Conservation (phyloP, 2,888 invertebrate genomes). For the Auanema freiburgensis region DNA sequence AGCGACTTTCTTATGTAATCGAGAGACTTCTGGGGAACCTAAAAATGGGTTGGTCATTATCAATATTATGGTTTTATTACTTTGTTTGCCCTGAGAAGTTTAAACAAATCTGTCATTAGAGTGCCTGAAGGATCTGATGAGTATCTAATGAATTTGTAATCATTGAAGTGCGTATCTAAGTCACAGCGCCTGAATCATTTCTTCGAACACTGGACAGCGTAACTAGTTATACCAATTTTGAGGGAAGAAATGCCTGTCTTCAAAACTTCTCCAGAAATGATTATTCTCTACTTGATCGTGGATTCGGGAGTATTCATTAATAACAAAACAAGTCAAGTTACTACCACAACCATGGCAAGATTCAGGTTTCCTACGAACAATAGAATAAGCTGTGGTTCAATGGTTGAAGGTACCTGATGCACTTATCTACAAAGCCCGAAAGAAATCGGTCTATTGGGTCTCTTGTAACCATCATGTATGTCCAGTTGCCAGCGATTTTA, state of each 20-base stretch:
- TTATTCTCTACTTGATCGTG: constrained; percentile 15
- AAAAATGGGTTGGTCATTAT: background rate
- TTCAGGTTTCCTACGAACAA: constrained; percentile 1
- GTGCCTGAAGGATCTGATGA: constrained; percentile 19
- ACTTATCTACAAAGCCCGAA: constrained; percentile 46
- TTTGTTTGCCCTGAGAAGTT: constrained; percentile 7
- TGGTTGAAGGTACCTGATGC: constrained; percentile 28
- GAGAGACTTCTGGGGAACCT: constrained; percentile 22
- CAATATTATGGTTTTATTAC: background rate
- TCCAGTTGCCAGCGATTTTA: constrained; percentile 3
- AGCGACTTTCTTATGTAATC: constrained; percentile 24
- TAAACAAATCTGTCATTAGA: constrained; percentile 16
- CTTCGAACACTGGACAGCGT: background rate
- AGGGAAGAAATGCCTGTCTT: constrained; percentile 43
- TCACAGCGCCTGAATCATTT: constrained; percentile 36
- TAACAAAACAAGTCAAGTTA: constrained; percentile 45
- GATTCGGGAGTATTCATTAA: constrained; percentile 37
- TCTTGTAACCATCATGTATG: constrained; percentile 28
- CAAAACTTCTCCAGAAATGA: constrained; percentile 24
- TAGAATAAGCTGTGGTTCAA: background rate
- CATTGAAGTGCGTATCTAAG: constrained; percentile 19
- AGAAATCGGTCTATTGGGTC: constrained; percentile 45
- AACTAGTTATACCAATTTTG: constrained; percentile 35
- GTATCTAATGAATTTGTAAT: constrained; percentile 22
- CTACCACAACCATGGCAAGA: constrained; percentile 40